Evolutionary conservation across 2,888 invertebrate species (phyloP).

Genomic region (Syrista parreyssii): DNA sequence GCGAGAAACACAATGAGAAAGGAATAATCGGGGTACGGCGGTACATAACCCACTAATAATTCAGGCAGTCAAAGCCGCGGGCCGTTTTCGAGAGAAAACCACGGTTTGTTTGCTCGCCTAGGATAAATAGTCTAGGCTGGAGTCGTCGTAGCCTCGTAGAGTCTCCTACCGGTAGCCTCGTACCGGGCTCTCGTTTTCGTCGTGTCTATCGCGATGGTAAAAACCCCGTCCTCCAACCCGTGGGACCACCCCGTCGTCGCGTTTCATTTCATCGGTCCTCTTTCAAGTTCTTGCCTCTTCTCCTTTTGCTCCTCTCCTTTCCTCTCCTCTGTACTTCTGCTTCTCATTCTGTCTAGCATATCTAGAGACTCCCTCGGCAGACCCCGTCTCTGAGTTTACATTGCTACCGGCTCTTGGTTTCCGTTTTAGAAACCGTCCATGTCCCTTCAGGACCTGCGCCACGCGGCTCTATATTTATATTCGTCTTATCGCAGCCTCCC

Average conservation of each 20-base stretch:
- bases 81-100: constrained; percentile 29
- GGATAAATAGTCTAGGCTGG: constrained; percentile 42
- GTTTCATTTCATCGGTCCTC: constrained; percentile 38
- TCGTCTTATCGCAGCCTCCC: background rate
- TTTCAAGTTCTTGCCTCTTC: constrained; percentile 43
- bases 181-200: background rate
- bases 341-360: background rate
- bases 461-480: background rate
- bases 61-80: constrained; percentile 23
- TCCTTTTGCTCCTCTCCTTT: constrained; percentile 7
- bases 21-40: constrained; percentile 12
- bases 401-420: constrained; percentile 3
- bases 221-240: constrained; percentile 3
- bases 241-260: constrained; percentile 16
- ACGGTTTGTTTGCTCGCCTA: constrained; percentile 48
- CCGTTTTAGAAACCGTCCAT: background rate
- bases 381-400: constrained; percentile 21
- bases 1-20: background rate
- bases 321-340: background rate
- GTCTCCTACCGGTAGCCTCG: background rate
- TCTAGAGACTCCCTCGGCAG: background rate
- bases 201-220: background rate
- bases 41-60: constrained; percentile 46
- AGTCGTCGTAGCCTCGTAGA: background rate
- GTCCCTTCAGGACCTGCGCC: background rate